Conservation (phyloP, 2,797 vertebrate genomes). For the Enteromius thamalakanensis region DNA sequence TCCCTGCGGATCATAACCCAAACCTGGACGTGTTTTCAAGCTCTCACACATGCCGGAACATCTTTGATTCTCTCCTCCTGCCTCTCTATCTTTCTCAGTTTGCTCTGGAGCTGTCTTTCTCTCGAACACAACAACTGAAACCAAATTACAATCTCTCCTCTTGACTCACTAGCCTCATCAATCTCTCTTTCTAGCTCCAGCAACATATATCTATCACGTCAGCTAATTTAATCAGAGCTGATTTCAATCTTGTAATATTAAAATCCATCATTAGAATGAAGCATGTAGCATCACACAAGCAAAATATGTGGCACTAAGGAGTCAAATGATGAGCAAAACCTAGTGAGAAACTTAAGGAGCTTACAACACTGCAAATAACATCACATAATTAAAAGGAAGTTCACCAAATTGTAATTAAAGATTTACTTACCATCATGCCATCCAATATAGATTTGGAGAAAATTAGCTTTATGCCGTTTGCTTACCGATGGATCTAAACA, state of each 20-base stretch:
- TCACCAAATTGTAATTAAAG: background rate
- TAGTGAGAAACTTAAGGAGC: background rate
- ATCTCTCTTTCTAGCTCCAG: background rate
- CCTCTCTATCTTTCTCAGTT: background rate
- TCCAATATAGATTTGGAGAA: background rate
- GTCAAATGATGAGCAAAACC: constrained; percentile 1
- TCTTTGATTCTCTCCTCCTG: constrained; percentile 26
- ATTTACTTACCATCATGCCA: background rate
- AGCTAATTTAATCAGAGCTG: constrained; percentile 7
- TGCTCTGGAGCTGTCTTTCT: background rate
- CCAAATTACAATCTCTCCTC: background rate
- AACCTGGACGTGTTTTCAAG: constrained; percentile 15
- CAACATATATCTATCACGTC: background rate
- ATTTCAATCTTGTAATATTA: constrained; percentile 8
- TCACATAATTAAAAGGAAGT: background rate
- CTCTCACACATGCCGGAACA: background rate
- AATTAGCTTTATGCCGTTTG: background rate
- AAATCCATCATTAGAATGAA: constrained; percentile 6
- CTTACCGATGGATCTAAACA: background rate
- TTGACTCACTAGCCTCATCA: background rate
- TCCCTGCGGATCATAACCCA: constrained; percentile 30
- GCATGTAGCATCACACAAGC: background rate
- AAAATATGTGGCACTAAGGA: background rate
- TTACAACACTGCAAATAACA: background rate
- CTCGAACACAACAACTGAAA: constrained; percentile 15